Evolutionary conservation across 1,140 invertebrate species (phyloP), one percentile per base, ranked within the genome.

Genomic region (Euura saliciscinereae): DNA sequence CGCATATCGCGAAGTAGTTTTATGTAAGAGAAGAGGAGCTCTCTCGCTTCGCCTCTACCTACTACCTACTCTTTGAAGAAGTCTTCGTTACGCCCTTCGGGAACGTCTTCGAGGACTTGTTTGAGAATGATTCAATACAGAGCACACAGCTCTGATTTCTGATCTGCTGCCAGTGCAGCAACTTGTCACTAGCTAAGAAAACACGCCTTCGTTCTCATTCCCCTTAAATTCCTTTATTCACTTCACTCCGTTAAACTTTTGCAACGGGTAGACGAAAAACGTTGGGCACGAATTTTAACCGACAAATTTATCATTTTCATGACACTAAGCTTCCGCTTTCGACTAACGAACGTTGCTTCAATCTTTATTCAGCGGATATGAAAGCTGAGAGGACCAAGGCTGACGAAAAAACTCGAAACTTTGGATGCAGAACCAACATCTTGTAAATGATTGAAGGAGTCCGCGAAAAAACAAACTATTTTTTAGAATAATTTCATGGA

Each of bases 151-250:
- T 59, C 51, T 59, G 51, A 59, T 59, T 59, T 59, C 51, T 59
- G 51, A 59, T 59, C 51, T 59, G 51, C 51, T 59, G 51, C 51
- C 51, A n/a, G 51, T 59, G 51, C 51, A n/a, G 51, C 51, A 59
- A 59, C 51, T 59, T 59, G 51, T 59, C 51, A 59, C 3, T 59
- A 8, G 3, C 51, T n/a, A 6, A 28, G 51, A n/a, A 59, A 59
- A 59, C 51, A 59, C 51, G 51, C 51, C 51, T 59, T 59, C 51
- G 51, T 59, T 59, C 13, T n/a, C 8, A 59, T 8, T 28, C 28
- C 28, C 28, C 28, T 28, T 28, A 28, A 28, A 28, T 28, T 28
- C 28, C 28, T 28, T 28, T 28, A 28, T 28, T 28, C 28, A 28
- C 28, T 28, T 28, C 28, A 1, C 1, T 2, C 51, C 5, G 5